phyloP scores from a whole-genome alignment of 1,140 invertebrate species.

The Drosophila arizonae region DNA sequence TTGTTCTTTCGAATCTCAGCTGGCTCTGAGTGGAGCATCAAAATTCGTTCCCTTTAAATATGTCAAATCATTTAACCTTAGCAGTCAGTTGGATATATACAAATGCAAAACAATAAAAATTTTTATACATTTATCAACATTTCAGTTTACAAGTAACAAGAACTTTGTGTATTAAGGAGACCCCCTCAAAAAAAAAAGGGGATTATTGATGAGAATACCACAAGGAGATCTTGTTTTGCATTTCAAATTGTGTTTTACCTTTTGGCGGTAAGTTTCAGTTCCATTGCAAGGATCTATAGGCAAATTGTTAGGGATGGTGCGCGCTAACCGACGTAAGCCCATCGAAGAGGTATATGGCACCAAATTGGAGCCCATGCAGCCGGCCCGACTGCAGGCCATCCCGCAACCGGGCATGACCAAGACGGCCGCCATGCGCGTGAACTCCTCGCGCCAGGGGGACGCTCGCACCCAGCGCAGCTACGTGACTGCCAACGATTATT shows the following conservation, averaged over 20 bases:
- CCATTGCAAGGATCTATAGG: neutral
- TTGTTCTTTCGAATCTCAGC: slow-evolving; percentile 9
- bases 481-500: slow-evolving; percentile 67
- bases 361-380: slow-evolving; percentile 60
- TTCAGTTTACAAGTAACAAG: slow-evolving; percentile 46
- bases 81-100: slow-evolving; percentile 49
- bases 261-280: slow-evolving; percentile 14
- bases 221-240: slow-evolving; percentile 4
- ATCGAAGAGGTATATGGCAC: slow-evolving; percentile 73
- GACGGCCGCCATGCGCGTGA: slow-evolving; percentile 39
- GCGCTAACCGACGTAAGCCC: slow-evolving; percentile 61
- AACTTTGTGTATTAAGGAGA: slow-evolving; percentile 13
- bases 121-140: slow-evolving; percentile 44
- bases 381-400: slow-evolving; percentile 38
- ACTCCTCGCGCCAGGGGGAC: slow-evolving; percentile 37
- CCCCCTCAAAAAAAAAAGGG: neutral
- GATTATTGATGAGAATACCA: slow-evolving; percentile 18
- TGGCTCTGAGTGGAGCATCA: slow-evolving; percentile 1
- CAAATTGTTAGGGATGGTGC: slow-evolving; percentile 53
- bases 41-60: neutral
- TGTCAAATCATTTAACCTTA: slow-evolving; percentile 42
- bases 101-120: slow-evolving; percentile 57
- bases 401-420: slow-evolving; percentile 49
- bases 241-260: slow-evolving; percentile 3
- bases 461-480: slow-evolving; percentile 59